These are phyloP conservation scores for Smutsia gigantea DNA, from an alignment of 2,797 vertebrate species.

Conservation along the genomic window DNA sequence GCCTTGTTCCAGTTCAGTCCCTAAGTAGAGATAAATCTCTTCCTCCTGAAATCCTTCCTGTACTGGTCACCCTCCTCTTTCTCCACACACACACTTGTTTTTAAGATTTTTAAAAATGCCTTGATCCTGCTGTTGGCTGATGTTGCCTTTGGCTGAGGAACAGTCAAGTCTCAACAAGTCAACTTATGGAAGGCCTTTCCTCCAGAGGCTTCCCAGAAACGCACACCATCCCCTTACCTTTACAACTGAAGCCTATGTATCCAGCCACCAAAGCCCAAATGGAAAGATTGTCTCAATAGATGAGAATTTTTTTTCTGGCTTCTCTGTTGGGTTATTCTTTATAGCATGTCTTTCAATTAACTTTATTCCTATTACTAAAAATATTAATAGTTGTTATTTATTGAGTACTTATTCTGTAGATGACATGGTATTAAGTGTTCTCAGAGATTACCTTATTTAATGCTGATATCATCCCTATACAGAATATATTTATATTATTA, in stretches of 20 bases:
- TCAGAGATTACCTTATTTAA: neutral
- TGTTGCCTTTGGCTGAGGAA: neutral
- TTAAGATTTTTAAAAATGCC: neutral
- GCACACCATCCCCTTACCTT: neutral
- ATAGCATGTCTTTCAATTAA: neutral
- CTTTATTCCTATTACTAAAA: neutral
- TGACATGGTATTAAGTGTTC: neutral
- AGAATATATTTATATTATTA: neutral
- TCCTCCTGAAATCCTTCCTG: neutral
- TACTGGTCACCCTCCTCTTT: neutral
- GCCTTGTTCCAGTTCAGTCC: neutral
- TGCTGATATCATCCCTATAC: neutral
- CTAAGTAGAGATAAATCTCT: neutral
- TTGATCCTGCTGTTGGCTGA: neutral
- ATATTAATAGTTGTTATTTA: neutral
- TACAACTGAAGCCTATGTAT: neutral
- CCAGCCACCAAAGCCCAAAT: neutral
- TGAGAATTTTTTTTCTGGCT: neutral
- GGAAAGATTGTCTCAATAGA: neutral
- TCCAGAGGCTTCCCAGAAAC: neutral
- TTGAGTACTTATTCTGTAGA: neutral
- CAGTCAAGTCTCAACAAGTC: neutral
- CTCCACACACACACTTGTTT: neutral
- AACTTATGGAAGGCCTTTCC: neutral
- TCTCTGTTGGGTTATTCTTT: neutral